These are phyloP conservation scores for Sphaeramia orbicularis DNA, from an alignment of 2,797 vertebrate genomes.

Conservation along the genomic window DNA sequence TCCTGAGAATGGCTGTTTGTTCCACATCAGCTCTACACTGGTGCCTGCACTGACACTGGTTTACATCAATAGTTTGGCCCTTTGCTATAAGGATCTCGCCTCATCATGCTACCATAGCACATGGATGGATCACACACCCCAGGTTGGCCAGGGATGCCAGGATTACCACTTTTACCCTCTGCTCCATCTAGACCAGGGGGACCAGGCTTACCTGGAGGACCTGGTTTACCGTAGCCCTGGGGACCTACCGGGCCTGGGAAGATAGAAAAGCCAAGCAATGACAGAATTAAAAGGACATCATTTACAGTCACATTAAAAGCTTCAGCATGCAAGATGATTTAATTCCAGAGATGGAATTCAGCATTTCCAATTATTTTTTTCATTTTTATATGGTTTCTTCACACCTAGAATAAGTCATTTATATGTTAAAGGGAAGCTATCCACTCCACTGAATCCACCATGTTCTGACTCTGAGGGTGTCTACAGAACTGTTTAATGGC, in stretches of 20 bases:
- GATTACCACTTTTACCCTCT: constrained; percentile 89
- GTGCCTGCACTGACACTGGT: constrained; percentile 64
- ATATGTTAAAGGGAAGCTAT: no score
- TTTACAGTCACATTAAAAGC: background rate
- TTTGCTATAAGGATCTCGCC: constrained; percentile 94
- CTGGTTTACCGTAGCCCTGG: constrained; percentile 89
- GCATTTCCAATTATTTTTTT: no score
- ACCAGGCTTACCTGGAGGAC: constrained; percentile 89
- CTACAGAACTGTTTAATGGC: no score
- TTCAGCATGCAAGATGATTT: background rate
- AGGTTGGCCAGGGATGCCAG: constrained; percentile 90
- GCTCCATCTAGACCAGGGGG: constrained; percentile 89
- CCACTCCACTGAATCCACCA: no score
- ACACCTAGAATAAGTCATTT: no score
- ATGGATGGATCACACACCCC: constrained; percentile 94
- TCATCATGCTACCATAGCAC: constrained; percentile 92
- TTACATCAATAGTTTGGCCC: constrained; percentile 93
- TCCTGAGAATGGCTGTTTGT: constrained; percentile 91
- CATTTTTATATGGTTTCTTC: no score
- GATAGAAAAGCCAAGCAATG: constrained; percentile 28
- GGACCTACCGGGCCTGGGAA: constrained; percentile 91
- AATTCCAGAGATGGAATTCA: no score
- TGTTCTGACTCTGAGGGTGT: no score
- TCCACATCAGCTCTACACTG: constrained; percentile 71
- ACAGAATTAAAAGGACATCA: background rate